Conservation (phyloP, 2,888 invertebrate species). For the Sialis fuliginosa region DNA sequence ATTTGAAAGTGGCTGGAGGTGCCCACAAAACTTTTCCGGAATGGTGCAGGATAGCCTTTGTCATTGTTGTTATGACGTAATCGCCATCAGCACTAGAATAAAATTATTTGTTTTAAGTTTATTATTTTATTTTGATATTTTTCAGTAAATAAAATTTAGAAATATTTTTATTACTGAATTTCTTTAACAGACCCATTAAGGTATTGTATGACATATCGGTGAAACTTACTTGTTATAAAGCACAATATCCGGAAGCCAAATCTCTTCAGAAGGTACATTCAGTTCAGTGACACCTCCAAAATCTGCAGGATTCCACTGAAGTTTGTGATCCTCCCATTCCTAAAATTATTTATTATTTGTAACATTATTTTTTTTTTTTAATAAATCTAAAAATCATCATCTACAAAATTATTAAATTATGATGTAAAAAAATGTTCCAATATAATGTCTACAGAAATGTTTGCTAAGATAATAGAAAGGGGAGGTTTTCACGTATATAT, state of each 20-base stretch:
- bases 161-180: too few relatives aligned
- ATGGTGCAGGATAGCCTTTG: slow-evolving; percentile 80
- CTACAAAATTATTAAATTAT: too few relatives aligned
- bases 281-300: slow-evolving; percentile 88
- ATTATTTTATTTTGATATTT: too few relatives aligned
- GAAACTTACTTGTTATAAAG: slow-evolving; percentile 84
- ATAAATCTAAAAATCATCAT: too few relatives aligned
- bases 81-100: slow-evolving; percentile 73
- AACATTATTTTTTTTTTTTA: too few relatives aligned
- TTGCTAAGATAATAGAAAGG: too few relatives aligned
- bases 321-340: slow-evolving; percentile 94
- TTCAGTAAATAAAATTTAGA: too few relatives aligned
- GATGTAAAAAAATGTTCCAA: too few relatives aligned
- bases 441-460: too few relatives aligned
- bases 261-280: slow-evolving; percentile 91
- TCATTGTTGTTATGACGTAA: slow-evolving; percentile 92
- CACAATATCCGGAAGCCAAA: slow-evolving; percentile 97
- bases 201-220: too few relatives aligned
- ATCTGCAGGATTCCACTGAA: slow-evolving; percentile 88
- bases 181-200: too few relatives aligned
- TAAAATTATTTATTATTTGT: slow-evolving; percentile 19
- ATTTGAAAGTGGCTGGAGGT: slow-evolving; percentile 96
- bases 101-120: not conserved
- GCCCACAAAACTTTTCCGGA: slow-evolving; percentile 90
- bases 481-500: too few relatives aligned